Percentiles rank a stretch among this genome's conserved stretches.
Evolutionary conservation across 2,888 invertebrate genomes (phyloP).

Genomic region (Balanococcus diminutus): DNA sequence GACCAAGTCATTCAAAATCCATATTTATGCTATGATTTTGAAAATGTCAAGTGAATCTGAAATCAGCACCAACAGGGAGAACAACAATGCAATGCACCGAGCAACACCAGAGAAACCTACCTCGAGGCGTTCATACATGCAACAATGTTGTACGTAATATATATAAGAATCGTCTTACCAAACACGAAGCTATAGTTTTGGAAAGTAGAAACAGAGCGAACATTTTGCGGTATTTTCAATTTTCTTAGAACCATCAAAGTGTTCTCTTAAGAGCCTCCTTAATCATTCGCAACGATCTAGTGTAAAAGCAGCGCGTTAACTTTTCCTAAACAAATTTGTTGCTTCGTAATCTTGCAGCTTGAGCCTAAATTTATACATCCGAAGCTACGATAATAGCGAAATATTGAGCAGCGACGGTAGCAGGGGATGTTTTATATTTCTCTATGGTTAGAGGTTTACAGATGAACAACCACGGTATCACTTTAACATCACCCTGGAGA

Average conservation of each 20-base stretch:
- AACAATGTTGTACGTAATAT: conserved; percentile 10
- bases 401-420: conserved; percentile 27
- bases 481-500: conserved; percentile 54
- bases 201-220: conserved; percentile 49
- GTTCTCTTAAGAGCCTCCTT: conserved; percentile 51
- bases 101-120: not conserved
- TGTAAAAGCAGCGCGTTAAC: conserved; percentile 42
- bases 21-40: too few relatives aligned
- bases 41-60: too few relatives aligned
- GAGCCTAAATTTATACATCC: conserved; percentile 46
- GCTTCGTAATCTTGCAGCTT: conserved; percentile 46
- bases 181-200: conserved; percentile 21
- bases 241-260: conserved; percentile 55
- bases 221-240: conserved; percentile 56
- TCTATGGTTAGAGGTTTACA: conserved; percentile 45
- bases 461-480: conserved; percentile 51
- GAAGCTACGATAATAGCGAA: conserved; percentile 48
- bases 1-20: too few relatives aligned
- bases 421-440: conserved; percentile 46
- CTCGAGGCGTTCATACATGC: not conserved
- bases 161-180: conserved; percentile 13
- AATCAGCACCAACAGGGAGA: not conserved
- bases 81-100: not conserved
- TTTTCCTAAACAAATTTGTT: conserved; percentile 50
- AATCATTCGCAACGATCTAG: conserved; percentile 54